Evolutionary conservation across 2,113 vertebrate species (phyloP), one percentile per base, ranked within the genome.

Genomic region (Takifugu flavidus): DNA sequence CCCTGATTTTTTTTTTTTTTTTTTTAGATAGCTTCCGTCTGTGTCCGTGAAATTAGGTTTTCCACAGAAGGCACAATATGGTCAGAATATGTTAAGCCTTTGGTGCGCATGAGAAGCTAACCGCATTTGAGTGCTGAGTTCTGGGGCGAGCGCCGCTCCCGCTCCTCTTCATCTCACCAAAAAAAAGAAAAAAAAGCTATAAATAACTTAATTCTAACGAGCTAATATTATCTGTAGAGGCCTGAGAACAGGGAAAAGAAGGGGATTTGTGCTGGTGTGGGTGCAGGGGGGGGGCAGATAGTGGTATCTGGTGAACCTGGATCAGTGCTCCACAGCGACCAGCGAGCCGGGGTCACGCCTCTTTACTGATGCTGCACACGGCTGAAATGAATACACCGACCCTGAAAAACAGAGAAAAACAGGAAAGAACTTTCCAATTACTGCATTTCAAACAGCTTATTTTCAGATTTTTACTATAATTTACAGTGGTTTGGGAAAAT

Each of bases 331-430:
- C 31, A 58, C 61, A 51, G 67, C 58, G 52, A 45, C 20, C 20
- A 20, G 49, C 25, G n/a, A 72, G 63, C 27, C 53, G 15, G 44
- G 5, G 31, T 52, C 53, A 45, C 34, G 12, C 25, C 13, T 64
- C 26, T 73, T 79, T 93, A 94, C 60, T 91, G 90, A 65, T 89
- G 90, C 0, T 76, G 90, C 46, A 95, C 93, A 25, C 96, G 89
- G 72, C 69, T 94, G 87, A 98, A 98, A 79, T 96, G 94, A 20
- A 98, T 91, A 72, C 96, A 98, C 1, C 96, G 93, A 34, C 96
- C 96, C 96, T 98, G 82, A 66, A 84, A 56, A 60, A 59, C 27
- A 67, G 49, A 79, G 5, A 79, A 45, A 77, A 31, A 60, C 0
- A 58, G 15, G 52, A 3, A 47, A 1, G 7, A 39, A 39, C 34